Evolutionary conservation across 2,797 vertebrate species (phyloP), one percentile per base, ranked within the genome.

Genomic region (Erethizon dorsatum): DNA sequence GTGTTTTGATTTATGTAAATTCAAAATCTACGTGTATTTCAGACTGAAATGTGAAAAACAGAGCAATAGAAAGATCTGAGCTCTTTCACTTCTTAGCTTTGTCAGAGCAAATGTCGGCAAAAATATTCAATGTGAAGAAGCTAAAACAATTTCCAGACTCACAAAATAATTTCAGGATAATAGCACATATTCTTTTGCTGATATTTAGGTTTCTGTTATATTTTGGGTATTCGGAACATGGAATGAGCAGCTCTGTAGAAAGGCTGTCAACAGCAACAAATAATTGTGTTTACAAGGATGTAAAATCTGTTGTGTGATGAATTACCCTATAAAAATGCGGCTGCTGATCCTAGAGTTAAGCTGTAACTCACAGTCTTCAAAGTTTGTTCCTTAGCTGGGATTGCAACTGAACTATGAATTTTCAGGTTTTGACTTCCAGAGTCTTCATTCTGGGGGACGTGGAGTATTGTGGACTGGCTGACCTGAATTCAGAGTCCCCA

Each of bases 41-140:
- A 86, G 54, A 18, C 2, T 18, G 59, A 50, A 83, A 90, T 50
- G 20, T 82, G 69, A 52, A 90, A 28, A 63, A 18, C 26, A 88
- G 47, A 47, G 10, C 57, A 71, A 57, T 56, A 15, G 75, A 59
- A 84, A 33, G 18, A 79, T 54, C 67, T 85, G 75, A 82, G 15
- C 47, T 17, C 26, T 47, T 2, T 54, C 67, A 59, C 15, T 33
- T 8, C 83, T 67, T 63, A 2, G 28, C 24, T 85, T 90, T 31
- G 22, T 90, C 45, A 92, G 26, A 56, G 28, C n/a, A 18, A 90
- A 77, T 3, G 4, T 73, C 47, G 87, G 22, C 17, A 67, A 87
- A 88, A 94, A 47, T 57, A 67, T 91, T 54, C 45, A 92, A 11
- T 14, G 9, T 28, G 24, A 93, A 86, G 50, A 94, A 83, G 77